Evolutionary conservation across 2,113 vertebrate species (phyloP).

Genomic region (Epinephelus lanceolatus): DNA sequence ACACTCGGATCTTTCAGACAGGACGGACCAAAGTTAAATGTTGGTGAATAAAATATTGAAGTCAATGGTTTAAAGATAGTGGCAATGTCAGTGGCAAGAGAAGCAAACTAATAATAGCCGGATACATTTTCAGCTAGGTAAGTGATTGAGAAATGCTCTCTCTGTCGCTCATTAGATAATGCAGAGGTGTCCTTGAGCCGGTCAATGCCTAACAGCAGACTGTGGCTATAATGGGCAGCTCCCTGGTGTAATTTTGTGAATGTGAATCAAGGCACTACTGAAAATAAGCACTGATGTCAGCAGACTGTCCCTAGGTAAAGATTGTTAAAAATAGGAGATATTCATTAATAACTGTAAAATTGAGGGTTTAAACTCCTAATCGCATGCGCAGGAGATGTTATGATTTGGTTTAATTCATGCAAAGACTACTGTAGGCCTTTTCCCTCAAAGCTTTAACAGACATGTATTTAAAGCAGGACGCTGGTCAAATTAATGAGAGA

Average conservation of each 20-base stretch:
- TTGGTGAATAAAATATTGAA: conserved; percentile 12
- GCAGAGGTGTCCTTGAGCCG: conserved; percentile 51
- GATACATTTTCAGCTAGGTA: conserved; percentile 34
- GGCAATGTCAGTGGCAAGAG: conserved; percentile 35
- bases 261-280: conserved; percentile 49
- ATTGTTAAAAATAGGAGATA: not conserved
- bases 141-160: conserved; percentile 50
- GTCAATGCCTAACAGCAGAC: conserved; percentile 35
- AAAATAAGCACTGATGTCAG: conserved; percentile 50
- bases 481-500: not conserved
- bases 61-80: conserved; percentile 8
- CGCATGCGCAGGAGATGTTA: not conserved
- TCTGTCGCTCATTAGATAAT: conserved; percentile 56
- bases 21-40: conserved; percentile 32
- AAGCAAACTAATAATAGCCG: conserved; percentile 42
- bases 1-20: not conserved
- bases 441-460: not conserved
- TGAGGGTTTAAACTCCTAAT: not conserved
- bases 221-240: conserved; percentile 49
- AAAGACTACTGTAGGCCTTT: not conserved
- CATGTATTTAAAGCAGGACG: not conserved
- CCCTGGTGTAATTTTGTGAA: conserved; percentile 50
- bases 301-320: not conserved
- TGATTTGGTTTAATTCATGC: not conserved
- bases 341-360: not conserved